These are phyloP conservation scores for Sinocyclocheilus maitianheensis DNA, from an alignment of 2,113 vertebrate species.

Conservation along the genomic window DNA sequence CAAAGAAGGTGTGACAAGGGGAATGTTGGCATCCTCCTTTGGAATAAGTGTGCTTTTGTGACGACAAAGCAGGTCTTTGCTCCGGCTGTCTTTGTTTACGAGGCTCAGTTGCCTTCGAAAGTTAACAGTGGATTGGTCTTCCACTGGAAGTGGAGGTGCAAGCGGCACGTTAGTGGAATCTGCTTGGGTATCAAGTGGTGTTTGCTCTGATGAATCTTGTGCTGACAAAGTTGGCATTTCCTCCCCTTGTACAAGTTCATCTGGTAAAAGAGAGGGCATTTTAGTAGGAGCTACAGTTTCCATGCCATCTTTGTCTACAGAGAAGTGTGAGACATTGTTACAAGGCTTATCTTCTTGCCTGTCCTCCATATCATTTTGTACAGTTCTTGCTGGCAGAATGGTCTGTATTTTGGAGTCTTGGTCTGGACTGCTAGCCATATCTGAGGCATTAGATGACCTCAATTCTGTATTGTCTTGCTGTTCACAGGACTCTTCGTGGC, in stretches of 20 bases:
- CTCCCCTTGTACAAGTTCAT: slow-evolving; percentile 6
- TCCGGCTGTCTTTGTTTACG: slow-evolving; percentile 63
- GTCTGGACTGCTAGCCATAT: background rate
- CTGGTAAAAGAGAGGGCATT: slow-evolving; percentile 1
- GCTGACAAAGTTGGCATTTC: slow-evolving; percentile 14
- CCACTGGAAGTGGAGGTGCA: slow-evolving; percentile 51
- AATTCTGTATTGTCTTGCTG: background rate
- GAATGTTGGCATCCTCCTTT: slow-evolving; percentile 87
- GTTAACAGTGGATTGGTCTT: slow-evolving; percentile 64
- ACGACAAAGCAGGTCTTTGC: slow-evolving; percentile 75
- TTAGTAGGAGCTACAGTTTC: slow-evolving; percentile 5
- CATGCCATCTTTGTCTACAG: slow-evolving; percentile 5
- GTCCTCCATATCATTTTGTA: slow-evolving; percentile 22
- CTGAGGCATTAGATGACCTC: background rate
- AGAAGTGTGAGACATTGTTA: slow-evolving; percentile 16
- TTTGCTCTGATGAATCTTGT: slow-evolving; percentile 31
- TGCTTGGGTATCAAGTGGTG: slow-evolving; percentile 5
- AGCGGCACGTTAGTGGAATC: slow-evolving; percentile 24
- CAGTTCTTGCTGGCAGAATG: slow-evolving; percentile 23
- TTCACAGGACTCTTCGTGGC: slow-evolving; percentile 24
- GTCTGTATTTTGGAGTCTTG: slow-evolving; percentile 47
- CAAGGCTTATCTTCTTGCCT: too few species aligned
- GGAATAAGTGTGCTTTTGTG: slow-evolving; percentile 75
- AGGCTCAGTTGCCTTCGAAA: slow-evolving; percentile 70
- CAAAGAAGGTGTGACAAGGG: slow-evolving; percentile 90